These are phyloP conservation scores for Parus major DNA, from an alignment of 2,113 vertebrate species.

Conservation along the genomic window DNA sequence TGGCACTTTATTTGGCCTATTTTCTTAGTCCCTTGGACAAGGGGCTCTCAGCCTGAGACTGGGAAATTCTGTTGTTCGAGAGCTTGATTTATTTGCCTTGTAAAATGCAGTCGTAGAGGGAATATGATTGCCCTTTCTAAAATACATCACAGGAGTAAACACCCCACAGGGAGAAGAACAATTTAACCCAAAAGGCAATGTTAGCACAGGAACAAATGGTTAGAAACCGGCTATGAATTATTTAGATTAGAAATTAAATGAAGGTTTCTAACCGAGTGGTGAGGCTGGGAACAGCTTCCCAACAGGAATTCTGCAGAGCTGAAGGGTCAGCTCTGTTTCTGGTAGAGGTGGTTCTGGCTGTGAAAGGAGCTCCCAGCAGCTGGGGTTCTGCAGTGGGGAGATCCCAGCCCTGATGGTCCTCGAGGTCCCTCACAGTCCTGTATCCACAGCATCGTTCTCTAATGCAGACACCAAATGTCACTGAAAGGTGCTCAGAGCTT, in stretches of 20 bases:
- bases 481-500: neutral
- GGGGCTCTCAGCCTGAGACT: neutral
- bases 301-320: neutral
- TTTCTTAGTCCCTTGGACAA: neutral
- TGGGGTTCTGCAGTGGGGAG: neutral
- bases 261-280: neutral
- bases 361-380: neutral
- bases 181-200: slow-evolving; percentile 37
- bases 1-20: neutral
- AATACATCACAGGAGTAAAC: slow-evolving; percentile 11
- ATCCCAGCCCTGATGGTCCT: neutral
- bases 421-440: neutral
- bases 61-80: neutral
- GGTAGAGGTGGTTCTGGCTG: neutral
- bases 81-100: slow-evolving; percentile 42
- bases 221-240: slow-evolving; percentile 47
- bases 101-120: neutral
- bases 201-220: slow-evolving; percentile 40
- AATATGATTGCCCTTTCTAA: slow-evolving; percentile 49
- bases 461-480: neutral
- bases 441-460: neutral
- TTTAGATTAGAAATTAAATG: slow-evolving; percentile 36
- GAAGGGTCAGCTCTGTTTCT: neutral
- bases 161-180: slow-evolving; percentile 30
- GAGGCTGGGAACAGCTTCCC: neutral